These are phyloP conservation scores for Oophaga sylvatica DNA, from an alignment of 2,797 vertebrate species.

Conservation along the genomic window DNA sequence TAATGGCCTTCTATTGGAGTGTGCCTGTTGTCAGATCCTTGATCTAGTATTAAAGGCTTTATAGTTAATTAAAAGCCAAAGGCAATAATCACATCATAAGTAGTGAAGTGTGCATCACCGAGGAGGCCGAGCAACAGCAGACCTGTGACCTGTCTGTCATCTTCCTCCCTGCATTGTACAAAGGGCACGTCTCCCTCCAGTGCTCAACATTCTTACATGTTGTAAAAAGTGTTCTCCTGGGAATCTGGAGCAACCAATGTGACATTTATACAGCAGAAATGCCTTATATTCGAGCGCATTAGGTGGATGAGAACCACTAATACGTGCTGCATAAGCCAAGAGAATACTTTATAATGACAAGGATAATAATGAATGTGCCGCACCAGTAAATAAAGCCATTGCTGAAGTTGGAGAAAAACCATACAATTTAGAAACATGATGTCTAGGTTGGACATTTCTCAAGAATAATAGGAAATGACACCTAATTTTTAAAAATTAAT, in stretches of 20 bases:
- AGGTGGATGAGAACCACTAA: neutral
- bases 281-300: neutral
- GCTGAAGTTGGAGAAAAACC: neutral
- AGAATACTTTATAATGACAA: neutral
- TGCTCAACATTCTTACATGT: slow-evolving; percentile 1
- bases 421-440: too few relatives aligned
- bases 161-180: neutral
- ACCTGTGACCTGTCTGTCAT: neutral
- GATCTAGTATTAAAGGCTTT: slow-evolving; percentile 42
- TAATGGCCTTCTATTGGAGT: neutral
- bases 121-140: neutral
- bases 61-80: neutral
- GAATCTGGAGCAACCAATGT: neutral
- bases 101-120: neutral
- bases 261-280: neutral
- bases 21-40: neutral
- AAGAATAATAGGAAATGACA: too few relatives aligned
- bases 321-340: neutral
- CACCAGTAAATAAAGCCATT: neutral
- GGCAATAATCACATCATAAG: neutral
- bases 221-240: slow-evolving; percentile 1
- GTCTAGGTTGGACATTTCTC: too few relatives aligned
- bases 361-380: neutral
- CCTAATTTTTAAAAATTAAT: too few relatives aligned
- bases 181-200: slow-evolving; percentile 1